Percentiles rank a stretch among this genome's conserved stretches.
phyloP scores from a whole-genome alignment of 2,797 vertebrate species.

The Epinephelus coioides region DNA sequence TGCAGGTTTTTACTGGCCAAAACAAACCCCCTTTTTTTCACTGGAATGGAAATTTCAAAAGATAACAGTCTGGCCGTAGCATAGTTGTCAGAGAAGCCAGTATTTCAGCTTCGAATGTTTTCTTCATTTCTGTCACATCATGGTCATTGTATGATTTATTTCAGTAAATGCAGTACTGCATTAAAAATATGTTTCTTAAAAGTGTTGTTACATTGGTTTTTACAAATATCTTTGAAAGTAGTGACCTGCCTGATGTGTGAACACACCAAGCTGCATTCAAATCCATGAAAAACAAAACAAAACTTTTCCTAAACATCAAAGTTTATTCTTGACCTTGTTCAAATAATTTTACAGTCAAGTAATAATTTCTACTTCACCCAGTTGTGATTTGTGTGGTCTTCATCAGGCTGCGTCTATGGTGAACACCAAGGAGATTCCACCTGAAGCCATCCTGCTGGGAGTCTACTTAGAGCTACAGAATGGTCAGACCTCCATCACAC shows the following conservation, averaged over 20 bases:
- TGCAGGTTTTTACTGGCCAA: too few relatives aligned
- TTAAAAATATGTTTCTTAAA: too few relatives aligned
- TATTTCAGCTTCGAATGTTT: too few relatives aligned
- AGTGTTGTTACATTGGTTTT: neutral
- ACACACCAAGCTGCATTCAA: neutral
- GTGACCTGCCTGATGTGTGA: neutral
- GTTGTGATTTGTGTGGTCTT: constrained; percentile 37
- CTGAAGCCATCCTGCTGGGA: constrained; percentile 96
- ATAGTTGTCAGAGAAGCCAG: too few relatives aligned
- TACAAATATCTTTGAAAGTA: neutral
- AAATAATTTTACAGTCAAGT: neutral
- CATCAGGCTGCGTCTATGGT: constrained; percentile 94
- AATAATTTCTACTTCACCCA: neutral
- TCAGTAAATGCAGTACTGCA: too few relatives aligned
- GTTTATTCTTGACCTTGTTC: neutral
- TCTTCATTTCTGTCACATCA: too few relatives aligned
- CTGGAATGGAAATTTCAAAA: too few relatives aligned
- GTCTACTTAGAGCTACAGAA: constrained; percentile 98
- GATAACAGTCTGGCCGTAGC: too few relatives aligned
- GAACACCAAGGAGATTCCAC: constrained; percentile 97
- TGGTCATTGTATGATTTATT: too few relatives aligned
- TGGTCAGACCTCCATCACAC: constrained; percentile 78
- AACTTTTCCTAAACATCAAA: neutral
- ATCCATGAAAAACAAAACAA: neutral
- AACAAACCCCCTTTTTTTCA: too few relatives aligned